A percentile compares a stretch with the other conserved stretches of the same genome.
Evolutionary conservation across 1,140 invertebrate species (phyloP).

Genomic region (Magallana angulata): DNA sequence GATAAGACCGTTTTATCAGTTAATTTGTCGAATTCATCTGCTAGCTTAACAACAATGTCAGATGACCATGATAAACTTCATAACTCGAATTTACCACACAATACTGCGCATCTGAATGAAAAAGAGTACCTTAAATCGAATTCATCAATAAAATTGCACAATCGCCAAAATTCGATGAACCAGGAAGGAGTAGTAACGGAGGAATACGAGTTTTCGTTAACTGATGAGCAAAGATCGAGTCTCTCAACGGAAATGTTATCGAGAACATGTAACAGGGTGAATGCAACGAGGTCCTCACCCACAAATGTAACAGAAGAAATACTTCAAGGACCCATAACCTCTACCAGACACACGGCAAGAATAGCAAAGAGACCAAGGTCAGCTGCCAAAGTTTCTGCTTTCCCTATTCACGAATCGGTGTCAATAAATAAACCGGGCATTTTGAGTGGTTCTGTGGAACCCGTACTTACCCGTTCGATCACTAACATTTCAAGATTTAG

Average conservation of each 20-base stretch:
- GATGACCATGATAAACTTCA: background rate
- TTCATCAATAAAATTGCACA: background rate
- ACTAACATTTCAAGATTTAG: background rate
- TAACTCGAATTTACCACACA: background rate
- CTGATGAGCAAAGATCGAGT: background rate
- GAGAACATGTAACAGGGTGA: background rate
- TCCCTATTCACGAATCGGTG: background rate
- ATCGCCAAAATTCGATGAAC: background rate
- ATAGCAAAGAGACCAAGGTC: background rate
- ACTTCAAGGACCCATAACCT: background rate
- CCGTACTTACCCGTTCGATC: background rate
- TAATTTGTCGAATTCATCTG: background rate
- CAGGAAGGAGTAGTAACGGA: background rate
- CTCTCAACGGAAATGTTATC: background rate
- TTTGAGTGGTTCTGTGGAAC: background rate
- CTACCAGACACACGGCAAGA: background rate
- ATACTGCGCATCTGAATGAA: too few relatives aligned
- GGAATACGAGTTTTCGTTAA: background rate
- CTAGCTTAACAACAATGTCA: background rate
- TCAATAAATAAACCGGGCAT: background rate
- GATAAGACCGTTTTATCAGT: background rate
- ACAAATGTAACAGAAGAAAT: background rate
- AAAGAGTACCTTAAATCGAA: too few relatives aligned
- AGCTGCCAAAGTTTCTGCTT: background rate
- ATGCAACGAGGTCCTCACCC: background rate